These are phyloP conservation scores for Labeo catla DNA, from an alignment of 2,113 vertebrate species.

Conservation along the genomic window DNA sequence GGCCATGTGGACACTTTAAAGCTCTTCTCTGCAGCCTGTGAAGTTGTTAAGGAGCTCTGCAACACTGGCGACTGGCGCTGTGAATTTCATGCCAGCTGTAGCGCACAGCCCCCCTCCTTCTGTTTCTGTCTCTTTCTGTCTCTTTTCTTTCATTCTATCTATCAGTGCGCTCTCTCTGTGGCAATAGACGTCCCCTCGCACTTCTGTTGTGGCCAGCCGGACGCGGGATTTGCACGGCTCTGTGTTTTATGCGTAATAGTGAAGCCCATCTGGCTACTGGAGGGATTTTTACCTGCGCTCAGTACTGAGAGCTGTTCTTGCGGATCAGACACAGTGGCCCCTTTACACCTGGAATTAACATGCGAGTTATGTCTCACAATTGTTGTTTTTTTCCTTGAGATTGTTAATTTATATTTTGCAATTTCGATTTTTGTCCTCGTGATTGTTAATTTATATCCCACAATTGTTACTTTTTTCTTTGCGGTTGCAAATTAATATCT, in stretches of 20 bases:
- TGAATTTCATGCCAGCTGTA: slow-evolving; percentile 82
- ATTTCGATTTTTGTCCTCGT: no score
- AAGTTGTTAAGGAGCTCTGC: slow-evolving; percentile 84
- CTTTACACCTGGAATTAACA: slow-evolving; percentile 17
- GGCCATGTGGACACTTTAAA: slow-evolving; percentile 83
- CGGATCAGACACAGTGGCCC: neutral
- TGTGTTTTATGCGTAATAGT: slow-evolving; percentile 51
- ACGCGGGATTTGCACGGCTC: slow-evolving; percentile 36
- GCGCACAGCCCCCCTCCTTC: slow-evolving; percentile 57
- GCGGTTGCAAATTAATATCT: no score
- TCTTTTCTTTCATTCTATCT: slow-evolving; percentile 28
- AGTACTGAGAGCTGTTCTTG: neutral
- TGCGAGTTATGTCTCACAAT: neutral
- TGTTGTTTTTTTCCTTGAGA: no score
- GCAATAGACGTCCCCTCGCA: slow-evolving; percentile 28
- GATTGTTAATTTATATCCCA: no score
- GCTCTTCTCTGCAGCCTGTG: slow-evolving; percentile 82
- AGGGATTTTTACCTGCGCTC: slow-evolving; percentile 45
- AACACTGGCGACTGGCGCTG: slow-evolving; percentile 80
- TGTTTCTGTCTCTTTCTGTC: slow-evolving; percentile 63
- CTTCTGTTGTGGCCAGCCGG: slow-evolving; percentile 27
- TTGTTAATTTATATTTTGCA: no score
- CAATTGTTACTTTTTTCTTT: no score
- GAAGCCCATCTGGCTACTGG: slow-evolving; percentile 55
- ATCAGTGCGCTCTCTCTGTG: slow-evolving; percentile 46